These are phyloP conservation scores for Lophura nycthemera DNA, from an alignment of 2,113 vertebrate species.

Conservation along the genomic window DNA sequence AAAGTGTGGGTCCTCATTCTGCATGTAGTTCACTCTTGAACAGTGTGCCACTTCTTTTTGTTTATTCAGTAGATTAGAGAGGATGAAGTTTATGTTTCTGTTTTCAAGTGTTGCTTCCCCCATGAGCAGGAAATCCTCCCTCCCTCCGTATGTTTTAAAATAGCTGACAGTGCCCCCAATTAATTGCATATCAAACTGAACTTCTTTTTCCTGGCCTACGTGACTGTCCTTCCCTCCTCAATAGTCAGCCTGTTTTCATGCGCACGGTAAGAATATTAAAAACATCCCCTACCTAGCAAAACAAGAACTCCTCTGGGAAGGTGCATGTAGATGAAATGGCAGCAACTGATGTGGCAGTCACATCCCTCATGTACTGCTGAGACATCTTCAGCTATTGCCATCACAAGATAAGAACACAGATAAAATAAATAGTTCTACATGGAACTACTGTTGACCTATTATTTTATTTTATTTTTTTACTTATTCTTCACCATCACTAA, in stretches of 20 bases:
- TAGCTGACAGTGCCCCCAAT: conserved; percentile 24
- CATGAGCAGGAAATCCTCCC: conserved; percentile 48
- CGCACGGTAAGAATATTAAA: background rate
- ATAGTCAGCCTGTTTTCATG: conserved; percentile 20
- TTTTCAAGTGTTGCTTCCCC: conserved; percentile 56
- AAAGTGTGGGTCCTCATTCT: background rate
- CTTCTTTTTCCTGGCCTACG: conserved; percentile 50
- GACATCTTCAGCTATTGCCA: background rate
- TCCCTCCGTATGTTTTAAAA: conserved; percentile 14
- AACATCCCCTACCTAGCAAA: conserved; percentile 33
- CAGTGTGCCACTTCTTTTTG: background rate
- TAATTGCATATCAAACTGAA: conserved; percentile 41
- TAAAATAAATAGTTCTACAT: background rate
- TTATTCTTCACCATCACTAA: background rate
- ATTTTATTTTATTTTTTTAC: background rate
- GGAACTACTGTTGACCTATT: background rate
- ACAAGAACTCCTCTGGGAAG: conserved; percentile 5
- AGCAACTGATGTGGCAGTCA: background rate
- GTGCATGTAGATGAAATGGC: background rate
- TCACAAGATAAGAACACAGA: background rate
- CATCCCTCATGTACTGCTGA: background rate
- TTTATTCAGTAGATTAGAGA: background rate
- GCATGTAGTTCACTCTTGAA: background rate
- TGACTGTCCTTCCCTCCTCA: conserved; percentile 18
- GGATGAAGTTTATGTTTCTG: conserved; percentile 50